Base-by-base conservation (phyloP, 1,140 invertebrate genomes). In the Scaptomyza pallida region DNA sequence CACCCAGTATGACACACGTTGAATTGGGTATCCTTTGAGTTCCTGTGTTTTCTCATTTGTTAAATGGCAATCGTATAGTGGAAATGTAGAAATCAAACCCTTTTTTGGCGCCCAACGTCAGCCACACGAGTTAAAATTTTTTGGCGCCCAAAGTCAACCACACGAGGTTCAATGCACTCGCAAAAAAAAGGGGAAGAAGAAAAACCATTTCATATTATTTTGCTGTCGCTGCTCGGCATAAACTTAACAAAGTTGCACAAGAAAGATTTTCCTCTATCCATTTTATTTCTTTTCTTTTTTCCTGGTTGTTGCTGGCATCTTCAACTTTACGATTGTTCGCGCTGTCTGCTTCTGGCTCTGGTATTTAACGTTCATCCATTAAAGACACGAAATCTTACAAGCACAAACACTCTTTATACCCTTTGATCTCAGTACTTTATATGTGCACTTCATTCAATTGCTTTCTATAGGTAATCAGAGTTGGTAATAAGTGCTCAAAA, bases 191-290 rank as follows among this genome's bases (percentile, higher is more conserved):
- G 23, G n/a, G n/a, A n/a, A n/a, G n/a, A n/a, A n/a, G n/a, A n/a
- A n/a, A 23, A 33, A n/a, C 6, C 50, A 59, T 23, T 51, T 51
- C 26, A 17, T 51, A 17, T 51, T 47, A 51, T 61, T 45, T 54
- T 54, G 37, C 26, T 40, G 21, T 12, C 30, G n/a, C 9, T 30
- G 30, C 26, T 30, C 33, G 13, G 13, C 64, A 63, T 62, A 54
- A 56, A 64, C 50, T 64, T 55, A 51, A 64, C 67, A 70, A 70
- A 63, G 51, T 70, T 70, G 59, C 50, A 62, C 48, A 47, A 48
- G 3, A 51, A 23, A 33, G 26, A 23, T 35, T 48, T 23, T 16
- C 47, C 10, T 19, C 17, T 41, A 35, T 35, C 33, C 33, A 16
- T 21, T 45, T 19, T 26, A 3, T n/a, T 9, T 26, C 43, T 30